A percentile compares a stretch with the other conserved stretches of the same genome.
phyloP scores from a whole-genome alignment of 1,140 invertebrate genomes.

The Danaus melanippus region DNA sequence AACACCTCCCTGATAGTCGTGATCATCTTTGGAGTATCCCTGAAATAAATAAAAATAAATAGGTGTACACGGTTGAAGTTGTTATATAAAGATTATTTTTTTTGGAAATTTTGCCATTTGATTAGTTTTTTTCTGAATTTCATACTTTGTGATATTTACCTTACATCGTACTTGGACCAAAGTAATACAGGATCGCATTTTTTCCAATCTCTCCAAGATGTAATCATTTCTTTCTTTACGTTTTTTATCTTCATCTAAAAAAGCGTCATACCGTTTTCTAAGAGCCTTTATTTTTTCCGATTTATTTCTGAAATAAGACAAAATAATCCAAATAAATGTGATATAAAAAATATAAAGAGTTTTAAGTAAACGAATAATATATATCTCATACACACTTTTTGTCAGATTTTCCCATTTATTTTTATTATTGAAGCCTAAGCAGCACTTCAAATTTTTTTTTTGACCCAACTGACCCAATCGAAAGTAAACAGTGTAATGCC shows the following conservation, averaged over 20 bases:
- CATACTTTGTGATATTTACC: slow-evolving; percentile 10
- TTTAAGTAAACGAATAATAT: not conserved
- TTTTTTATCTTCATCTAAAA: slow-evolving; percentile 60
- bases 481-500: slow-evolving; percentile 52
- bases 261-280: slow-evolving; percentile 58
- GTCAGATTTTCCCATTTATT: slow-evolving; percentile 43
- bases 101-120: too few relatives aligned
- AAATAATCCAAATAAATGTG: not conserved
- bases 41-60: too few relatives aligned
- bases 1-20: too few relatives aligned
- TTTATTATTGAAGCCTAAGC: not conserved
- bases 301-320: slow-evolving; percentile 36
- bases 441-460: not conserved
- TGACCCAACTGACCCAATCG: slow-evolving; percentile 14
- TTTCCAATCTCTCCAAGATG: slow-evolving; percentile 52
- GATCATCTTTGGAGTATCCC: too few relatives aligned
- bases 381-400: slow-evolving; percentile 43
- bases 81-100: too few relatives aligned
- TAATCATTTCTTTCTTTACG: slow-evolving; percentile 57
- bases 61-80: too few relatives aligned
- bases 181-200: slow-evolving; percentile 38
- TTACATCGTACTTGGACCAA: slow-evolving; percentile 28
- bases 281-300: slow-evolving; percentile 55
- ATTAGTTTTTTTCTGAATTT: too few relatives aligned
- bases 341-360: not conserved